Conservation (phyloP, 2,797 vertebrate species). For the Notamacropus eugenii region DNA sequence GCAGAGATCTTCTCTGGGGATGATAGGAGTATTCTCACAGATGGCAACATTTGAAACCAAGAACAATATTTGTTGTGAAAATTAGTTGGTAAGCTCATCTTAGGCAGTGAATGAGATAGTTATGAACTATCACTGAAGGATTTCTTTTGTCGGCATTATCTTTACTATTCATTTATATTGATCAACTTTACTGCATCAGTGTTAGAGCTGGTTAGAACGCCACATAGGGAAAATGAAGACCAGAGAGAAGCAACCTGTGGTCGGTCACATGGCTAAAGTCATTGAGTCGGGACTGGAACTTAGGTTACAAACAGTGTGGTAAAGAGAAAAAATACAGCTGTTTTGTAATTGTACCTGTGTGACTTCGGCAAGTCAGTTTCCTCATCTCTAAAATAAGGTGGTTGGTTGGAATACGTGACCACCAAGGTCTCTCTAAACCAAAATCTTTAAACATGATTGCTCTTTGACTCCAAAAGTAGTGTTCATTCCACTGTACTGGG, state of each 20-base stretch:
- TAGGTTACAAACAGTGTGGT: background rate
- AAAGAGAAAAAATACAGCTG: background rate
- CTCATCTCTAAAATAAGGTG: background rate
- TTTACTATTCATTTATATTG: background rate
- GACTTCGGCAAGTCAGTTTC: background rate
- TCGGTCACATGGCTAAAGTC: background rate
- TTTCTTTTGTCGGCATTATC: background rate
- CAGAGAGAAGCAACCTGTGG: background rate
- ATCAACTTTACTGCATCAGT: background rate
- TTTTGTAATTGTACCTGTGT: background rate
- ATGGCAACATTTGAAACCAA: constrained; percentile 69
- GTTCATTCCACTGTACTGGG: background rate
- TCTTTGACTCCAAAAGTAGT: background rate
- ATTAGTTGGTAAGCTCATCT: constrained; percentile 27
- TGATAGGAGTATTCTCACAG: constrained; percentile 39
- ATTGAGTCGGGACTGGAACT: background rate
- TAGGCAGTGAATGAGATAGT: constrained; percentile 33
- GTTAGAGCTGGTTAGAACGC: background rate
- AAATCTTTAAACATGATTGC: background rate
- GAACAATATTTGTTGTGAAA: constrained; percentile 51
- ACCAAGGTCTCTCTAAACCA: background rate
- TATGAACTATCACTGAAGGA: constrained; percentile 24
- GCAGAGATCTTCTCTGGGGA: background rate
- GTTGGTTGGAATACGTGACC: background rate
- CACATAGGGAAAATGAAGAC: background rate